These are phyloP conservation scores for Brachypodius melanocephalos DNA, from an alignment of 2,113 vertebrate genomes.

Conservation along the genomic window DNA sequence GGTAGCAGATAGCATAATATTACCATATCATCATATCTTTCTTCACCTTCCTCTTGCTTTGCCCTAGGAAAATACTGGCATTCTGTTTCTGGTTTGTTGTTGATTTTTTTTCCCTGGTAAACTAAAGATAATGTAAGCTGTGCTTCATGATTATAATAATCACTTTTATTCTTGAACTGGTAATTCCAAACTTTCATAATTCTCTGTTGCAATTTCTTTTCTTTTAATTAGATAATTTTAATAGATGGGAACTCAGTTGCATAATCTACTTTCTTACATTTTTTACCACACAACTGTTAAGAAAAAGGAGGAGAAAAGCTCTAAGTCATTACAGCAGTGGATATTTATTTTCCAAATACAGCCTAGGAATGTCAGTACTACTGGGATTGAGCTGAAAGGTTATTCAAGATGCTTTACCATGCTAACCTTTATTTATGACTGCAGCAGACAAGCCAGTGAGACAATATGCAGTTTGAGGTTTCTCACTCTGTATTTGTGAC, in stretches of 20 bases:
- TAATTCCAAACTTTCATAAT: neutral
- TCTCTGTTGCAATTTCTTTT: neutral
- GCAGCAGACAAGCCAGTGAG: neutral
- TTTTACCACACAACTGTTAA: neutral
- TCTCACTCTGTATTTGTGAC: neutral
- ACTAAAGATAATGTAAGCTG: neutral
- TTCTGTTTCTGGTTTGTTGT: neutral
- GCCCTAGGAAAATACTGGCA: neutral
- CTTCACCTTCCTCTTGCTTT: neutral
- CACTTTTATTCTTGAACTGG: neutral
- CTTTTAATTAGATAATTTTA: neutral
- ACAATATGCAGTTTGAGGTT: neutral
- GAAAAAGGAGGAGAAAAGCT: neutral
- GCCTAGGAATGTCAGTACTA: slow-evolving; percentile 42
- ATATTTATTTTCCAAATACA: slow-evolving; percentile 10
- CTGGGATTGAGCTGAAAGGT: slow-evolving; percentile 37
- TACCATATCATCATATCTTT: neutral
- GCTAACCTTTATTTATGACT: slow-evolving; percentile 37
- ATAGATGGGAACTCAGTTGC: neutral
- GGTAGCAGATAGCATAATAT: neutral
- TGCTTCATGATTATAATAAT: neutral
- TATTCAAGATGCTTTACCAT: slow-evolving; percentile 2
- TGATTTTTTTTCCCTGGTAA: neutral
- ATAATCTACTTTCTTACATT: neutral
- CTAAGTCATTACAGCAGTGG: neutral